Percentiles rank a stretch among this genome's conserved stretches.
These are phyloP conservation scores for Agrenia bidenticulata DNA, from an alignment of 2,888 invertebrate genomes.

Conservation along the genomic window DNA sequence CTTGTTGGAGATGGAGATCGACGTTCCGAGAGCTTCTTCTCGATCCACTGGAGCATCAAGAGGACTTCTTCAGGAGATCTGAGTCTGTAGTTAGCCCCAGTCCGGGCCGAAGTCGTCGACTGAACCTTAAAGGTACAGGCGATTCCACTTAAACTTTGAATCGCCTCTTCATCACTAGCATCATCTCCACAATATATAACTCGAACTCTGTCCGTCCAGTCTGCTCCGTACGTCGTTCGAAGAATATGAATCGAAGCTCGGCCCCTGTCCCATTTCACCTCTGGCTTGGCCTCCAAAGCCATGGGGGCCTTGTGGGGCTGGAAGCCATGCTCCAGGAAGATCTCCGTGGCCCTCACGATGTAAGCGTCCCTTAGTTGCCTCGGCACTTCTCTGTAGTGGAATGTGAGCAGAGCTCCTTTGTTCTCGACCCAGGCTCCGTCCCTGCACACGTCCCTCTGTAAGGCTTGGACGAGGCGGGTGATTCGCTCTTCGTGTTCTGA, in stretches of 20 bases:
- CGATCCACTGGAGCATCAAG: slow-evolving; percentile 56
- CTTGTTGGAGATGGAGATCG: slow-evolving; percentile 43
- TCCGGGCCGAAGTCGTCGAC: slow-evolving; percentile 55
- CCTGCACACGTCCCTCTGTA: slow-evolving; percentile 55
- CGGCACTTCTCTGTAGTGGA: slow-evolving; percentile 57
- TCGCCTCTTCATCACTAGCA: slow-evolving; percentile 56
- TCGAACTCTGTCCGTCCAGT: slow-evolving; percentile 58
- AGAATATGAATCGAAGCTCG: slow-evolving; percentile 58
- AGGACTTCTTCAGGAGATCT: slow-evolving; percentile 57
- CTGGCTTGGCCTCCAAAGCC: slow-evolving; percentile 57
- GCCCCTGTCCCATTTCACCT: slow-evolving; percentile 58
- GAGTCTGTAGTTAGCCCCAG: slow-evolving; percentile 57
- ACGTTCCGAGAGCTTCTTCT: slow-evolving; percentile 40
- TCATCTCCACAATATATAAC: slow-evolving; percentile 58
- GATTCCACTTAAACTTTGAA: slow-evolving; percentile 57
- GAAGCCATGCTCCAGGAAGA: slow-evolving; percentile 56
- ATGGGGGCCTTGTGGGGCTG: slow-evolving; percentile 56
- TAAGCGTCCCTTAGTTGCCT: slow-evolving; percentile 53
- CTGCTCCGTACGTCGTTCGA: slow-evolving; percentile 57
- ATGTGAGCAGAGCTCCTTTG: slow-evolving; percentile 57
- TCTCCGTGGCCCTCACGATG: slow-evolving; percentile 55
- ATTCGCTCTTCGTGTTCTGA: slow-evolving; percentile 56
- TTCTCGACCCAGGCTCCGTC: slow-evolving; percentile 59
- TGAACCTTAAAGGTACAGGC: slow-evolving; percentile 58
- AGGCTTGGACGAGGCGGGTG: slow-evolving; percentile 54